Base-by-base conservation (phyloP, 2,797 vertebrate species). In the Phalloptychus januarius region DNA sequence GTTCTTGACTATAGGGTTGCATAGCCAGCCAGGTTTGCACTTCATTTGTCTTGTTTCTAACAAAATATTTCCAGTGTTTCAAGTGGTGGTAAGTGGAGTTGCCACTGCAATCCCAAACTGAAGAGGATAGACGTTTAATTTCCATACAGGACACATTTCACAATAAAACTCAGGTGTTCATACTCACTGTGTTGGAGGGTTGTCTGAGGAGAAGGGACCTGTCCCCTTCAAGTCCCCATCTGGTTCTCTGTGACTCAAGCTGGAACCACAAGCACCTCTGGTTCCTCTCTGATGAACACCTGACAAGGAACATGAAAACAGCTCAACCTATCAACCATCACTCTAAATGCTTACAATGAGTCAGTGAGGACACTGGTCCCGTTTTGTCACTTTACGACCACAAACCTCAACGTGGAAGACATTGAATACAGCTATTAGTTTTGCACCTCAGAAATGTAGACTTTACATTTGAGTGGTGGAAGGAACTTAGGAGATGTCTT, bases 121-220 rank as follows among this genome's bases (percentile, higher is more conserved):
- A 63, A 3, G 61, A 63, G 33, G 7, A 36, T 36, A 36, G 33
- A 63, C 10, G 33, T 36, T 36, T 20, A 18, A 63, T 36, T 63
- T 63, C 61, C 18, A 20, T 2, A 20, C 31, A 36, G 31, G 61
- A 63, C 16, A 63, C 31, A 63, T 33, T 63, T 63, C 10, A 16
- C 33, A 63, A 20, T 13, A 67, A 67, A 38, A 25, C 20, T 40
- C 63, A 65, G 61, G 10, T 15, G 0, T 15, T 45, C 18, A 28
- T 4, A 89, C 92, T 91, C 78, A 95, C 94, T 69, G 83, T 52
- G 83, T 73, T 63, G 83, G 72, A 70, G 79, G 70, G 33, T 70
- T 67, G 61, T 61, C 63, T 28, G 71, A 71, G 70, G 15, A 16
- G 0, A 77, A 71, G 58, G 87, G 31, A 67, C 80, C 81, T 46